Conservation (phyloP, 2,888 invertebrate species). For the Napeogenes inachia region DNA sequence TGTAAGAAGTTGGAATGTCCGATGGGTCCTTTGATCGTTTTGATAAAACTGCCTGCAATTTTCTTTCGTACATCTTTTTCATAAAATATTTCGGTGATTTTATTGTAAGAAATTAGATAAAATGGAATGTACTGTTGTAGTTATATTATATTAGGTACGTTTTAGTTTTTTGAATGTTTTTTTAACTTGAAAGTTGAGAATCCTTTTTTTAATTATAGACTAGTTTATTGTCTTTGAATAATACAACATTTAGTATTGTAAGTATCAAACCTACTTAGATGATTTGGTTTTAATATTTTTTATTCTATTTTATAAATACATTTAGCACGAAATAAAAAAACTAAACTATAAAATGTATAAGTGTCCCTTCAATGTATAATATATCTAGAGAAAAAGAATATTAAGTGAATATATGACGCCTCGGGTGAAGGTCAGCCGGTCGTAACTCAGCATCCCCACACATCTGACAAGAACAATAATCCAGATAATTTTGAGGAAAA, state of each 20-base stretch:
- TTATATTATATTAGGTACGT: constrained; percentile 20
- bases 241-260: constrained; percentile 2
- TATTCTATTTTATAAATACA: no score
- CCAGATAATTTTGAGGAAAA: constrained; percentile 66
- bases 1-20: constrained; percentile 75
- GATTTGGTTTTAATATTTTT: not conserved
- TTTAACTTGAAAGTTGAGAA: constrained; percentile 15
- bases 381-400: constrained; percentile 2
- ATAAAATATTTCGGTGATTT: constrained; percentile 53
- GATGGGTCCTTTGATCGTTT: constrained; percentile 75
- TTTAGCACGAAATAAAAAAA: no score
- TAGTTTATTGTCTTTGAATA: not conserved
- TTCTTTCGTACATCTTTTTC: constrained; percentile 57
- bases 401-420: constrained; percentile 32
- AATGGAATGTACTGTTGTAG: constrained; percentile 34
- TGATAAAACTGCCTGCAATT: constrained; percentile 71
- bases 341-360: no score
- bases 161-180: constrained; percentile 12
- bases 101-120: constrained; percentile 54
- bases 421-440: constrained; percentile 56
- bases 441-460: constrained; percentile 64
- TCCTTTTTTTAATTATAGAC: not conserved
- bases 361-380: constrained; percentile 3
- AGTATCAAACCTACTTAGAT: no score
- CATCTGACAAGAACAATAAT: constrained; percentile 72